Evolutionary conservation across 2,797 vertebrate genomes (phyloP), one percentile per base, ranked within the genome.

Genomic region (Poecilia picta): DNA sequence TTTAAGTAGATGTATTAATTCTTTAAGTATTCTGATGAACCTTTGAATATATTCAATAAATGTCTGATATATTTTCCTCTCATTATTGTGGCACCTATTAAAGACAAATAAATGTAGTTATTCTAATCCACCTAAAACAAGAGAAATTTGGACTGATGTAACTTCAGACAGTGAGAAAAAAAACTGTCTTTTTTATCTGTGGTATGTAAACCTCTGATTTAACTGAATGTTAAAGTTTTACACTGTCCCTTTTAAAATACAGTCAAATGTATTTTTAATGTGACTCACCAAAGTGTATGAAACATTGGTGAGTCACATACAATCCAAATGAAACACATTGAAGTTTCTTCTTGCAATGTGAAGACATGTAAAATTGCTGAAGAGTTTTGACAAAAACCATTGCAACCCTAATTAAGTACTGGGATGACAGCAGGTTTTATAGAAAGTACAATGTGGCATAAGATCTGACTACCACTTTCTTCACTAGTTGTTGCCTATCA

Each of bases 401-500:
- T 41, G 5, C 15, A 71, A 45, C 28, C 39, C 57, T 68, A 39
- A 36, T 83, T 86, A 75, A 81, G 89, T 78, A 82, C 83, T 76
- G 75, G 41, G 70, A 81, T 64, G 43, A 66, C 45, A 75, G 76
- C 57, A 83, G n/a, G 81, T 91, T 75, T 55, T 71, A 20, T 71
- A 47, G 45, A 31, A 59, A 20, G 62, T 53, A n/a, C 68, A 25
- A 20, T 77, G 77, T 46, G n/a, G 31, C 15, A 28, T 66, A 4
- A 46, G 28, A 20, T 57, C 23, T n/a, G 49, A 57, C n/a, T 72
- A 25, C 49, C 74, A 36, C 55, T 74, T 83, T 78, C 81, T 88
- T 85, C 47, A 53, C 70, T 72, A 59, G 68, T 78, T 87, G 78
- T 79, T 78, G 77, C 72, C 82, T 86, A 80, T 88, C 85, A 89